Base-by-base conservation (phyloP, 2,797 vertebrate species). In the Syngnathus acus region DNA sequence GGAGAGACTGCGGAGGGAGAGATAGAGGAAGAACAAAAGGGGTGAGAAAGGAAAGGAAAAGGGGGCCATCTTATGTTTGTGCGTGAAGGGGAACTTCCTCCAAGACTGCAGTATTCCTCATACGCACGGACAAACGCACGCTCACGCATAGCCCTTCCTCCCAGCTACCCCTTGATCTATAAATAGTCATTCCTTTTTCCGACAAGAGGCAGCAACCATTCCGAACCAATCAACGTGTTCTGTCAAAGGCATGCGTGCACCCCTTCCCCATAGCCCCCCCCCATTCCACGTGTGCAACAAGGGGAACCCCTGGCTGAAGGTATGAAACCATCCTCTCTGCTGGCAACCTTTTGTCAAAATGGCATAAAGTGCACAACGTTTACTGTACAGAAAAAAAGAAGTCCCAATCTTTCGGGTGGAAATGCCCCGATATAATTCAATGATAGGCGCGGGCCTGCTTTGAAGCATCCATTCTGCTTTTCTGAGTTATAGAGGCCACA, bases 151-250 rank as follows among this genome's bases (percentile, higher is more conserved):
- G 66, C 68, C 72, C 78, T 32, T 86, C 81, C 84, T 85, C 83
- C 73, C 86, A 83, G 86, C 86, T 88, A 84, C 87, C 85, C 86
- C 87, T 86, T 89, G 84, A 88, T 87, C 88, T 90, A 90, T 89
- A 90, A 89, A 90, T 90, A 90, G 87, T 84, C 75, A 71, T 80
- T 83, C 79, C 85, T 77, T 85, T 87, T 87, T 88, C 87, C 86
- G 87, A 87, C 84, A 88, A 87, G 86, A 90, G 87, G 86, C 88
- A 88, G 88, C 84, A 89, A 89, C 87, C 81, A 82, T 87, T 87
- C 86, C 87, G 87, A 87, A 86, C 90, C 88, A 89, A 89, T 89
- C 89, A 90, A 88, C 87, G 83, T 70, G 72, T 84, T 84, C 86
- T 89, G 88, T 87, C 86, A 88, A 86, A 90, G 82, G 79, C 82